Base-by-base conservation (phyloP, 2,888 invertebrate genomes). In the Encarsia formosa region DNA sequence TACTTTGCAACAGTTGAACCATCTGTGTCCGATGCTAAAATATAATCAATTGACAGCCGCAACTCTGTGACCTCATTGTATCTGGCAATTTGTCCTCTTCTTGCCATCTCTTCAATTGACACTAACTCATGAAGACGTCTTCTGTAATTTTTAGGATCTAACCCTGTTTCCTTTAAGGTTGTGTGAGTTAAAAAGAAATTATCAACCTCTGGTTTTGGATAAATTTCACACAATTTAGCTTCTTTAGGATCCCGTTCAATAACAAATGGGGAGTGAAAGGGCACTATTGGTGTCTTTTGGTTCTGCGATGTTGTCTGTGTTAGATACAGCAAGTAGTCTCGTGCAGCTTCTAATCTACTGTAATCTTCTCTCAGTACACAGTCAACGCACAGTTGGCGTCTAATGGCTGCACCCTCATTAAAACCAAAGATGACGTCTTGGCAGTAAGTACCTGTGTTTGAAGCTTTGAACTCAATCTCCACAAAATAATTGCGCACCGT, bases 391-490 rank as follows among this genome's bases (percentile, higher is more conserved):
- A 90, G 72, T 65, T 85, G 82, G 58, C 82, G 80, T 6, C 84
- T 80, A 4, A 86, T 66, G 19, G 82, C 76, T 0, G 85, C 84
- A 64, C 83, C 81, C 45, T 73, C 69, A 1, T 86, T 86, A 65
- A 87, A 85, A 70, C 87, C 88, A 70, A 89, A 87, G 4, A 88
- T 82, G 2, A 90, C 78, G 2, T 86, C 82, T 70, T 91, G 89
- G 3, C 86, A 79, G 70, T 88, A 90, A 3, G 88, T 88, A 20
- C 85, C 89, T 3, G 47, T 31, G 11, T 1, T 16, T 1, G 20
- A 1, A 5, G 45, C 43, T 23, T 42, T 41, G 20, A 57, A 54
- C 5, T 49, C 41, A 35, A 57, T 32, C 11, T 39, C 43, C 9
- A 49, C 46, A 5, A 29, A 2, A n/a, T 57, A 57, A 19, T 20